Conservation (phyloP, 2,888 invertebrate genomes). For the Alloscopus bannaensis region DNA sequence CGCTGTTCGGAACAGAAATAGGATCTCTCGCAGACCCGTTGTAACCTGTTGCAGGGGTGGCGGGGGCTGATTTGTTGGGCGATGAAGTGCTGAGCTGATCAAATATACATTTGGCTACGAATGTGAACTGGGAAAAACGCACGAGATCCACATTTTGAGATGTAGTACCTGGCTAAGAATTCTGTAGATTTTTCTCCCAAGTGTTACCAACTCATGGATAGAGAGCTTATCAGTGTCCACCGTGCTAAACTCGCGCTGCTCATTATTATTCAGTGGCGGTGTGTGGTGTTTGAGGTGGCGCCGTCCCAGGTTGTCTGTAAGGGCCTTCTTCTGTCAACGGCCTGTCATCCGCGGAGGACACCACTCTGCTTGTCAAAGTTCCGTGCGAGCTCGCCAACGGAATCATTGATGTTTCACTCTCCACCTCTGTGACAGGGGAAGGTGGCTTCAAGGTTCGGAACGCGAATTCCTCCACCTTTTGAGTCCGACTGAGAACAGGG, state of each 20-base stretch:
- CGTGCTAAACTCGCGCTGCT: slow-evolving; percentile 9
- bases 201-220: slow-evolving; percentile 41
- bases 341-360: slow-evolving; percentile 9
- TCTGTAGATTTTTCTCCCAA: slow-evolving; percentile 50
- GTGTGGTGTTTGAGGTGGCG: not conserved
- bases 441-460: slow-evolving; percentile 6
- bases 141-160: not conserved
- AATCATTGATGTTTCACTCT: slow-evolving; percentile 50
- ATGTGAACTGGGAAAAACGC: not conserved
- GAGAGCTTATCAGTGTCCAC: slow-evolving; percentile 37
- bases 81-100: slow-evolving; percentile 15
- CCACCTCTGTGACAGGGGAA: slow-evolving; percentile 25
- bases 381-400: slow-evolving; percentile 38
- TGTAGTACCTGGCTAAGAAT: slow-evolving; percentile 44
- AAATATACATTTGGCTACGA: no score
- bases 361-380: slow-evolving; percentile 18
- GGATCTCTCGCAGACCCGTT: no score
- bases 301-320: not conserved
- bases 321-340: not conserved
- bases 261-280: not conserved
- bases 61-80: slow-evolving; percentile 20
- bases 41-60: not conserved
- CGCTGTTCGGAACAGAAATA: not conserved
- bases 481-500: slow-evolving; percentile 33
- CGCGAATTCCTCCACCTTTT: slow-evolving; percentile 48